Base-by-base conservation (phyloP, 64 coral and sea anemone species). In the Montipora foliosa region DNA sequence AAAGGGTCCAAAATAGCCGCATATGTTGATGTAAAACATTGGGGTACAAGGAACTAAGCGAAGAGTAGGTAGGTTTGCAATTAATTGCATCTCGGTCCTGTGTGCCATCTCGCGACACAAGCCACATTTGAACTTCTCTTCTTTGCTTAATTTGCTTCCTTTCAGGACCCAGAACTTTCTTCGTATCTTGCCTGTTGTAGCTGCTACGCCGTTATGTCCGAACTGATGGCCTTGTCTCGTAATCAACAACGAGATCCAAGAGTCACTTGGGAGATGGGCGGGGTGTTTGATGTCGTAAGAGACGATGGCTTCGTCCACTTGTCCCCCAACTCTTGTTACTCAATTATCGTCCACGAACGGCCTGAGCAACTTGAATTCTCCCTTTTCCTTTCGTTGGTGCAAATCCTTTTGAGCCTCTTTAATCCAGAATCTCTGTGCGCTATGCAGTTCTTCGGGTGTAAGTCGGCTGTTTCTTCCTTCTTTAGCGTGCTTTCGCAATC, bases 251-350 rank as follows among this genome's bases (percentile, higher is more conserved):
- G 87, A 75, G 16, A 89, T 76, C 48, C 87, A 19, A 21, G 81
- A 78, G 1, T 77, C 20, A 17, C 67, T 45, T 47, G 90, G 90
- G 51, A 93, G 75, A 16, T 88, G 25, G 5, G 82, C 91, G 29
- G 91, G 91, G 57, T 93, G 91, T 75, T 62, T 93, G 24, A 5
- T 12, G 46, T 93, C 82, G 52, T 93, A 93, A 1, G 87, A 85
- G 55, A 95, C 69, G 9, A 84, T 29, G 24, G 68, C 82, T 2
- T 93, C 48, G 20, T 73, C 52, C 24, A 93, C 57, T 64, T 82
- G 15, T 68, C 91, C 82, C 22, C 82, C 83, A 25, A 93, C 91
- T 93, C 83, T 87, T 8, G 79, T 58, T 0, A 93, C 80, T 49
- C 69, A 75, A 75, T 93, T 77, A 24, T 79, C 71, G 45, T 93